Base-by-base conservation (phyloP, 2,888 invertebrate species). In the Caenorhabditis sp. region DNA sequence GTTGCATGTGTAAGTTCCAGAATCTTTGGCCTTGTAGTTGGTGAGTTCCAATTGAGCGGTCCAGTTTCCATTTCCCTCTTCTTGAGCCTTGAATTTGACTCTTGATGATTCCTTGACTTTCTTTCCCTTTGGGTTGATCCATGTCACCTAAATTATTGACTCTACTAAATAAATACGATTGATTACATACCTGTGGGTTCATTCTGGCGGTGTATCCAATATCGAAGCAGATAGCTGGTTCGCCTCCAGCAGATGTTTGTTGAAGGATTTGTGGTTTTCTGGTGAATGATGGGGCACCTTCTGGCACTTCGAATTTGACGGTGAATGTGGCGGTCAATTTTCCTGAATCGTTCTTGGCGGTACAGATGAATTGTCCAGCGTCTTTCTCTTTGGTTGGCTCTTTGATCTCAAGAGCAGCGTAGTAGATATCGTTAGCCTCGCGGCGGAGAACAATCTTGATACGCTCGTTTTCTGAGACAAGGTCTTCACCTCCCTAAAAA, bases 1-100 rank as follows among this genome's bases (percentile, higher is more conserved):
- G 88, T 95, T 95, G 89, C 97, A 96, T 90, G 97, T 97, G 91
- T 99, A 99, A 76, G 96, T 91, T 82, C 97, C 97, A 64, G 84
- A 84, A 78, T 88, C 88, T 77, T 88, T 88, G 54, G 88, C 88
- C 77, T 88, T 88, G 84, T 88, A 88, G 82, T 87, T 87, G 77
- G 87, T 88, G 31, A 88, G 83, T 74, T 88, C 88, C 60, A 74
- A 58, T 59, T 66, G 66, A 58, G 69, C 70, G 59, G 75, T 75
- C 64, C 61, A 75, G 67, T 69, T 69, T 21, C 69, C 67, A 59
- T 67, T 65, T 59, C 63, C 64, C 49, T 66, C 73, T 23, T 73
- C 67, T 59, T 59, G 58, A 58, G 66, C 66, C 60, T 69, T 74
- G 82, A 88, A 88, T 83, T 87, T 88, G 83, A 88, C 88, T 43